phyloP scores from a whole-genome alignment of 2,888 invertebrate genomes.

The Clunio marinus region DNA sequence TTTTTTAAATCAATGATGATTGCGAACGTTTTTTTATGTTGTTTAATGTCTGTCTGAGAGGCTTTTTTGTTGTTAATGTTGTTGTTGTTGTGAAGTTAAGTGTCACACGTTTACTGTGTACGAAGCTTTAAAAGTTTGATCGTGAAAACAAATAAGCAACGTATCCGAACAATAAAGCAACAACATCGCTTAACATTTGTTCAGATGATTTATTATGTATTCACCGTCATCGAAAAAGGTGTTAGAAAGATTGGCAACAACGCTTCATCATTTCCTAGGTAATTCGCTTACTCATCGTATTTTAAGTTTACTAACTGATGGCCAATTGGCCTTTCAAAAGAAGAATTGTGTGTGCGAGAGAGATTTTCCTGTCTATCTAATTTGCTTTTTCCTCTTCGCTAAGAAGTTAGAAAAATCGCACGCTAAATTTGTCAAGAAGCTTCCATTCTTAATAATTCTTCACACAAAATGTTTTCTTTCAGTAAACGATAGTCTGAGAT shows the following conservation, averaged over 20 bases:
- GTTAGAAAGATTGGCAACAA: slow-evolving; percentile 28
- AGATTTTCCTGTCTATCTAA: not conserved
- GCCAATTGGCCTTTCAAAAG: not conserved
- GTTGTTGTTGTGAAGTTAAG: too few relatives aligned
- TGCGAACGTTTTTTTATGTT: too few relatives aligned
- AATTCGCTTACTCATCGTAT: not conserved
- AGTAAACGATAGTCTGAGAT: too few relatives aligned
- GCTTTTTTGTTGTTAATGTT: too few relatives aligned
- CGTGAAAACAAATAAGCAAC: too few relatives aligned
- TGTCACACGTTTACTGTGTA: too few relatives aligned
- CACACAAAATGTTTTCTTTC: too few relatives aligned
- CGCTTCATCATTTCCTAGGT: slow-evolving; percentile 21
- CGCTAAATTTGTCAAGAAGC: not conserved
- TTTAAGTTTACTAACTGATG: slow-evolving; percentile 7
- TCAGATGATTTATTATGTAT: slow-evolving; percentile 11
- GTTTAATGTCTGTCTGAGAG: too few relatives aligned
- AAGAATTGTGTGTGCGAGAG: not conserved
- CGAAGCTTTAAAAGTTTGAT: too few relatives aligned
- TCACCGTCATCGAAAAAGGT: not conserved
- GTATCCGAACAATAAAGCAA: too few relatives aligned
- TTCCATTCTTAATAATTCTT: too few relatives aligned
- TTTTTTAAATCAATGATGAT: not conserved
- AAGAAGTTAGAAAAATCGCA: not conserved
- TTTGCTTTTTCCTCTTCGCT: not conserved
- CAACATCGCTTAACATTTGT: not conserved